Evolutionary conservation across 2,113 vertebrate species (phyloP).

Genomic region (mouse (Mus musculus)): GRCm39 chr7:96212001-96212500

Average conservation of each 20-base stretch:
- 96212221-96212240: background rate
- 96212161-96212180: background rate
- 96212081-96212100: background rate
- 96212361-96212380: background rate
- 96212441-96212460: slow-evolving; percentile 28
- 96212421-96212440: background rate
- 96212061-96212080: background rate
- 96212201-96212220: too few relatives aligned
- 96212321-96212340: background rate
- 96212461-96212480: background rate
- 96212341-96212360: background rate
- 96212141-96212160: background rate
- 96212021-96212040: slow-evolving; percentile 26
- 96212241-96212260: background rate
- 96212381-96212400: background rate
- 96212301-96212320: background rate
- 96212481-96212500: background rate
- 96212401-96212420: background rate
- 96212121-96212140: background rate
- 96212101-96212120: background rate
- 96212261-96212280: background rate
- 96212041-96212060: background rate
- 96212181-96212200: background rate
- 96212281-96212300: background rate
- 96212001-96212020: background rate